phyloP scores from a whole-genome alignment of 1,140 invertebrate species.

The Kradibia gibbosae region DNA sequence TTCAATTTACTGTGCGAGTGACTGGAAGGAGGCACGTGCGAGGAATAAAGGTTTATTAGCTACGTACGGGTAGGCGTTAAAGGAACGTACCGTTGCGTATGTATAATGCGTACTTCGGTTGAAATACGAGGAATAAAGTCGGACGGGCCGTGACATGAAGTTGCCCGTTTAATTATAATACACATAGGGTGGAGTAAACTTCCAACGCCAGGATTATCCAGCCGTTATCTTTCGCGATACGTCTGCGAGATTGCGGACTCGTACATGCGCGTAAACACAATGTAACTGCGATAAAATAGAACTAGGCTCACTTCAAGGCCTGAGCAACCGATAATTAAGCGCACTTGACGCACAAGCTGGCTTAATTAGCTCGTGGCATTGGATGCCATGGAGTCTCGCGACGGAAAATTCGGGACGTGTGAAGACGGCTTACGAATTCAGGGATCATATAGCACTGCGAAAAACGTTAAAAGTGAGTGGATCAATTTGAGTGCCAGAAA shows the following conservation, averaged over 20 bases:
- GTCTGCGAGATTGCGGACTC: background rate
- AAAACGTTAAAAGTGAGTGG: background rate
- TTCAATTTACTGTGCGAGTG: conserved; percentile 20
- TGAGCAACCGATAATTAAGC: conserved; percentile 7
- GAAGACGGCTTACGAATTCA: background rate
- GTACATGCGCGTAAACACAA: background rate
- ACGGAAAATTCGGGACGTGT: background rate
- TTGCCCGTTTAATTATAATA: conserved; percentile 4
- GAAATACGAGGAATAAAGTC: conserved; percentile 10
- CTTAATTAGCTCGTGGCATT: background rate
- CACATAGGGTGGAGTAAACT: conserved; percentile 3
- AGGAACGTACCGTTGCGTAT: background rate
- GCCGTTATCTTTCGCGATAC: background rate
- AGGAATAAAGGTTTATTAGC: conserved; percentile 34
- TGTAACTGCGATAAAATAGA: conserved; percentile 8
- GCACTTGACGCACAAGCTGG: background rate
- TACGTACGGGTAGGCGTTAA: background rate
- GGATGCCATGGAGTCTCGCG: background rate
- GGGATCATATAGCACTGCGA: background rate
- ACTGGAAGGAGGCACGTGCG: background rate
- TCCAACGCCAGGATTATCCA: background rate
- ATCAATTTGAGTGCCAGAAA: background rate
- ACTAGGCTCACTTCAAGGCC: background rate
- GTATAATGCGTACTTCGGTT: no score
- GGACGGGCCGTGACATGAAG: background rate